A percentile compares a stretch with the other conserved stretches of the same genome.
phyloP scores from a whole-genome alignment of 1,140 invertebrate genomes.

The Reticulitermes speratus region DNA sequence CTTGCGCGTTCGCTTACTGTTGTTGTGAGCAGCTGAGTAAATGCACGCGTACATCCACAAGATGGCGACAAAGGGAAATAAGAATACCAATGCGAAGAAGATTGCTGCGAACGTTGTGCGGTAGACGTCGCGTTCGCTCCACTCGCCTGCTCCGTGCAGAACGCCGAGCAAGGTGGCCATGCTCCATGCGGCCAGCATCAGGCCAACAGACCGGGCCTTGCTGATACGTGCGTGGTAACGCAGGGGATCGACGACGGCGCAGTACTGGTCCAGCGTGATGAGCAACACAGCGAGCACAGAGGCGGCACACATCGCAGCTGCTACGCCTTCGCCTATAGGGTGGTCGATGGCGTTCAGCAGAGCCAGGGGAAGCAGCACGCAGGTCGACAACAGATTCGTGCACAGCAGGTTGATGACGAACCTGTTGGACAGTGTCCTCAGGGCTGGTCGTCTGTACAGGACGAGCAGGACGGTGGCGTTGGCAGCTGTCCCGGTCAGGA shows the following conservation, averaged over 20 bases:
- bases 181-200: slow-evolving; percentile 7
- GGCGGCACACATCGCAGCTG: slow-evolving; percentile 54
- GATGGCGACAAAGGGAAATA: slow-evolving; percentile 51
- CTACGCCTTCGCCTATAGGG: slow-evolving; percentile 46
- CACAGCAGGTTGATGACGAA: slow-evolving; percentile 68
- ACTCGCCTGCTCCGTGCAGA: background rate
- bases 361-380: slow-evolving; percentile 59
- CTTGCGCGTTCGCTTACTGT: slow-evolving; percentile 53
- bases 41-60: slow-evolving; percentile 57
- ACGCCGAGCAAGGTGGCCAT: background rate
- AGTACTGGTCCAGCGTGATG: slow-evolving; percentile 83
- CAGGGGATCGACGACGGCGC: slow-evolving; percentile 81
- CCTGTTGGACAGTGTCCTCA: slow-evolving; percentile 64
- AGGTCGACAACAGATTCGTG: slow-evolving; percentile 63
- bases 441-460: slow-evolving; percentile 56
- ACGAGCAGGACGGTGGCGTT: slow-evolving; percentile 59
- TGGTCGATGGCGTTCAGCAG: slow-evolving; percentile 48
- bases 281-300: slow-evolving; percentile 71
- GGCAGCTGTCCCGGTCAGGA: slow-evolving; percentile 49
- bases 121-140: background rate
- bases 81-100: slow-evolving; percentile 44
- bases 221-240: slow-evolving; percentile 75
- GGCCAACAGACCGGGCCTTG: background rate
- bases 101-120: slow-evolving; percentile 35
- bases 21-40: slow-evolving; percentile 52